These are phyloP conservation scores for Temnothorax unifasciatus DNA, from an alignment of 2,888 invertebrate species.

Conservation along the genomic window DNA sequence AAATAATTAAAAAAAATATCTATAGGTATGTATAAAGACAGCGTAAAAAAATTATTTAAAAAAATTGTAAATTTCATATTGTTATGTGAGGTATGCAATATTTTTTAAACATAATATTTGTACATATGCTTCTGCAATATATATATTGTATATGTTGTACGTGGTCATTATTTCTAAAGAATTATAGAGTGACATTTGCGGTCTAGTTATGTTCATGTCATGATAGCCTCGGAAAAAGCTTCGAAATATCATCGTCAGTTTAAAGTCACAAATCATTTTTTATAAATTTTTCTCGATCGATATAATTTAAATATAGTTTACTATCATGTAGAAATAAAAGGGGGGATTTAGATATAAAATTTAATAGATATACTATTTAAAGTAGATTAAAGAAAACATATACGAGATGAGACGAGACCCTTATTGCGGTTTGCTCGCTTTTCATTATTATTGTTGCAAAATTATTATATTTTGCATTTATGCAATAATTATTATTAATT, in stretches of 20 bases:
- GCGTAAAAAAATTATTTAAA: neutral
- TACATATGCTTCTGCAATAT: neutral
- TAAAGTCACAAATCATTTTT: conserved; percentile 6
- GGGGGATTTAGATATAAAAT: neutral
- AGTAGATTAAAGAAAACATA: neutral
- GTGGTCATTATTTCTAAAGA: neutral
- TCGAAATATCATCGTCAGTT: neutral
- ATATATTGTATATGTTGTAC: neutral
- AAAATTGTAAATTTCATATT: neutral
- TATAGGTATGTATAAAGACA: neutral
- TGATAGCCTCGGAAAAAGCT: neutral
- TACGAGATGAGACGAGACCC: neutral
- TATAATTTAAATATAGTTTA: neutral
- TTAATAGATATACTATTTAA: neutral
- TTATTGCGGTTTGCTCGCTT: neutral
- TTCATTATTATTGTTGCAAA: neutral
- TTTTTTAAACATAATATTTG: neutral
- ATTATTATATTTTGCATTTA: too few relatives aligned
- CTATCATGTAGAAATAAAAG: neutral
- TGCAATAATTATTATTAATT: too few relatives aligned
- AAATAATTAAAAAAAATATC: neutral
- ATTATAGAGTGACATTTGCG: neutral
- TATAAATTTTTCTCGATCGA: conserved; percentile 1
- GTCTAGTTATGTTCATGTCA: neutral
- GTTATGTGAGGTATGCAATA: neutral